Evolutionary conservation across 2,888 invertebrate species (phyloP).

Genomic region (Apocheima hispidaria): DNA sequence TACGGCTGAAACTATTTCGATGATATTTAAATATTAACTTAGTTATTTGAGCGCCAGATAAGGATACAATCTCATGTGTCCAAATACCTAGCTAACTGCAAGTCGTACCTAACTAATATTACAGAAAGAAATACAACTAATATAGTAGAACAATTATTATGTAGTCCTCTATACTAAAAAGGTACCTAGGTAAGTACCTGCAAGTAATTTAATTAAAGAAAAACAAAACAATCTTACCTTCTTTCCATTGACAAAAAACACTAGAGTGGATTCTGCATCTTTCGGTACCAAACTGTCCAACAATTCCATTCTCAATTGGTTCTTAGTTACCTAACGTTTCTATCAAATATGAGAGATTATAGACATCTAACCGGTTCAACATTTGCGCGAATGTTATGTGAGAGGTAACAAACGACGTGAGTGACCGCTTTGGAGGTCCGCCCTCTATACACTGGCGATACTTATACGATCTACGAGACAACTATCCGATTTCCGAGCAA

Average conservation of each 20-base stretch:
- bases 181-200: no score
- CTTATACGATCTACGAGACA: background rate
- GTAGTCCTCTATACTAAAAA: no score
- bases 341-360: constrained; percentile 1
- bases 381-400: constrained; percentile 15
- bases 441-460: constrained; percentile 44
- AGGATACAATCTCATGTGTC: no score
- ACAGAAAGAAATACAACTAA: no score
- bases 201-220: no score
- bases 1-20: no score
- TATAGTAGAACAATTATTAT: no score
- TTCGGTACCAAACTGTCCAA: constrained; percentile 57
- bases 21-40: no score
- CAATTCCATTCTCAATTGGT: no score
- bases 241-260: constrained; percentile 88
- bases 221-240: constrained; percentile 74
- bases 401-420: constrained; percentile 4
- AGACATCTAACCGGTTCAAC: constrained; percentile 30
- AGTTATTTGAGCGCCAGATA: no score
- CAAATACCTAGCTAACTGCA: no score
- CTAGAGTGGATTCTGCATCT: constrained; percentile 65
- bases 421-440: constrained; percentile 42
- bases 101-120: no score
- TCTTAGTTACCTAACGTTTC: background rate
- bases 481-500: constrained; percentile 11